phyloP scores from a whole-genome alignment of 2,113 vertebrate species.

The Phrynocephalus versicolor region DNA sequence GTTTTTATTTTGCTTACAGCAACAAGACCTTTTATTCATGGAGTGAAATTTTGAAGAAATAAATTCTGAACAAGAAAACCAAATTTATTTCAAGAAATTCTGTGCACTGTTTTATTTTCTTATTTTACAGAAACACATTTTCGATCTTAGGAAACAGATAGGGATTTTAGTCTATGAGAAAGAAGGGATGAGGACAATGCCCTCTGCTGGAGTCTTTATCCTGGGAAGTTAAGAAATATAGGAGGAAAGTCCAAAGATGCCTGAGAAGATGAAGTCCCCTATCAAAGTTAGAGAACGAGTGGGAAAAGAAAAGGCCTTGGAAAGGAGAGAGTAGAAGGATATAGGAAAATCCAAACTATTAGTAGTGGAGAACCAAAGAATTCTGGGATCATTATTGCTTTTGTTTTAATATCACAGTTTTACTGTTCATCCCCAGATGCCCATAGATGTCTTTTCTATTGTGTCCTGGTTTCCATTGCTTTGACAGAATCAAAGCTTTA shows the following conservation, averaged over 20 bases:
- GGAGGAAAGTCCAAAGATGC: too few relatives aligned
- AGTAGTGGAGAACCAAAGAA: too few relatives aligned
- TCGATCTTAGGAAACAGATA: background rate
- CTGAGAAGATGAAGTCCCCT: too few relatives aligned
- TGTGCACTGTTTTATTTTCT: background rate
- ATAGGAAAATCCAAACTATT: too few relatives aligned
- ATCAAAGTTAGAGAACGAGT: too few relatives aligned
- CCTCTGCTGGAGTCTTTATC: too few relatives aligned
- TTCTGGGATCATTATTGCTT: constrained; percentile 37
- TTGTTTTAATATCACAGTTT: constrained; percentile 58
- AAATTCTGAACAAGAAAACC: background rate
- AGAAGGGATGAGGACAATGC: too few relatives aligned
- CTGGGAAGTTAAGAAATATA: too few relatives aligned
- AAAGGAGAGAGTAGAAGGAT: too few relatives aligned
- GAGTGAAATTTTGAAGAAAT: background rate
- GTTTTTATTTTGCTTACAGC: background rate
- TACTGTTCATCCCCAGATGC: constrained; percentile 64
- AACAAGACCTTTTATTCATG: background rate
- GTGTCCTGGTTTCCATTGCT: constrained; percentile 59
- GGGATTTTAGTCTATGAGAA: too few relatives aligned
- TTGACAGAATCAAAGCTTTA: constrained; percentile 51
- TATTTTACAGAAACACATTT: background rate
- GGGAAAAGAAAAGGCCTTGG: too few relatives aligned
- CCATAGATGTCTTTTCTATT: constrained; percentile 21
- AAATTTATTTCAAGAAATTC: background rate